Base-by-base conservation (phyloP, 2,797 vertebrate genomes). In the Notolabrus celidotus region DNA sequence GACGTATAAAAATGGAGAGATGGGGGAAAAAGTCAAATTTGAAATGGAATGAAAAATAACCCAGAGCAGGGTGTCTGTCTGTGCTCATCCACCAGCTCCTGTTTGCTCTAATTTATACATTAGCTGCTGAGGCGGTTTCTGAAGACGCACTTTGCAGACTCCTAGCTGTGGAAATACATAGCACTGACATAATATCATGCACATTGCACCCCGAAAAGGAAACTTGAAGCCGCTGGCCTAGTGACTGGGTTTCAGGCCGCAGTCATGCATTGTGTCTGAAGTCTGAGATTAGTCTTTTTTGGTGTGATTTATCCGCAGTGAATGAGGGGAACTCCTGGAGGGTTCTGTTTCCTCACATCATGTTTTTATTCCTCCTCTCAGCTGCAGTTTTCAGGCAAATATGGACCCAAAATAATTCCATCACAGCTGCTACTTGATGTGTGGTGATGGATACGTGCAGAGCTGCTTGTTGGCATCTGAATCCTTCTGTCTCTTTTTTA, bases 151-250 rank as follows among this genome's bases (percentile, higher is more conserved):
- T 74, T 62, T 61, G 59, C 64, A 77, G 55, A 72, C 38, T 86
- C 55, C 77, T 69, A 74, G 80, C 65, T 8, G 55, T 69, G 63
- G 75, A 55, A 77, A 67, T 80, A 80, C 79, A 82, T 74, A 83
- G 39, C 75, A 74, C 78, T 83, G 81, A 83, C 82, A 84, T 77
- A 74, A 86, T 72, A 66, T 65, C 80, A 79, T 76, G 67, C 89
- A 78, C 79, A 67, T 52, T 57, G 52, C 43, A 75, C 16, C 64
- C 54, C 59, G 63, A 45, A 71, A 79, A 81, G 77, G 70, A 74
- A 78, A 86, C 79, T 77, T 80, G 62, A 68, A 56, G 50, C 72
- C 53, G 63, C 66, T 68, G 60, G 74, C 59, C 67, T 77, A 51
- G 59, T 74, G 50, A 52, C 64, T 36, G 52, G 45, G 29, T 65